phyloP scores from a whole-genome alignment of 2,113 vertebrate genomes.

The Lasiurus borealis region DNA sequence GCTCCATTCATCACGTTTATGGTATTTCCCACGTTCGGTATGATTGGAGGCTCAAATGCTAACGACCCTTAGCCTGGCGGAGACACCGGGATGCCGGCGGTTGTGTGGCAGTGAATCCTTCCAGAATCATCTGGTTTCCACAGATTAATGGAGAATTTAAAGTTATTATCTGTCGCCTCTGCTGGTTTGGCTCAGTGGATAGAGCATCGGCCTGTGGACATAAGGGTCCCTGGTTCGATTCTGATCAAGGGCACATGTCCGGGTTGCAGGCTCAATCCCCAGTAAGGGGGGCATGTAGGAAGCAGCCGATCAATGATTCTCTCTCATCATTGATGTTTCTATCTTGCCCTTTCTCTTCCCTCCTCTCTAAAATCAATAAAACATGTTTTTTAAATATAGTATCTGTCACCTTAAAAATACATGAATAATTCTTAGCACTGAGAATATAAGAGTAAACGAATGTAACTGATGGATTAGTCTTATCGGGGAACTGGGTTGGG shows the following conservation, averaged over 20 bases:
- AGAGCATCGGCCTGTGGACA: too few relatives aligned
- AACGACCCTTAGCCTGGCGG: neutral
- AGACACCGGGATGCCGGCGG: neutral
- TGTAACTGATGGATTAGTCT: neutral
- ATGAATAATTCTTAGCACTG: neutral
- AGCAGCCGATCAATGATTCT: too few relatives aligned
- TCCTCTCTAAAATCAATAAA: too few relatives aligned
- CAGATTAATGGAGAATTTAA: neutral
- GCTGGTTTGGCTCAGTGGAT: too few relatives aligned
- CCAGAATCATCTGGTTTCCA: neutral
- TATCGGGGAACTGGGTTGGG: neutral
- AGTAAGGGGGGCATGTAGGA: too few relatives aligned
- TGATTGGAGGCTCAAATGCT: neutral
- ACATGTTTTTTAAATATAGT: too few relatives aligned
- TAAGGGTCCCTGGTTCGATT: too few relatives aligned
- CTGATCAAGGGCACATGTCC: too few relatives aligned
- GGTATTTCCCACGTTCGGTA: neutral
- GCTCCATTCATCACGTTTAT: slow-evolving; percentile 21
- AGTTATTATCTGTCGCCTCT: neutral
- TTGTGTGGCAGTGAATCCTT: neutral
- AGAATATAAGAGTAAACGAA: neutral
- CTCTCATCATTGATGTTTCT: too few relatives aligned
- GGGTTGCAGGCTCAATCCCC: too few relatives aligned
- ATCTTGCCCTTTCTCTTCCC: too few relatives aligned
- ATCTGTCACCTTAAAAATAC: neutral